These are phyloP conservation scores for Emys orbicularis DNA, from an alignment of 2,797 vertebrate species.

Conservation along the genomic window DNA sequence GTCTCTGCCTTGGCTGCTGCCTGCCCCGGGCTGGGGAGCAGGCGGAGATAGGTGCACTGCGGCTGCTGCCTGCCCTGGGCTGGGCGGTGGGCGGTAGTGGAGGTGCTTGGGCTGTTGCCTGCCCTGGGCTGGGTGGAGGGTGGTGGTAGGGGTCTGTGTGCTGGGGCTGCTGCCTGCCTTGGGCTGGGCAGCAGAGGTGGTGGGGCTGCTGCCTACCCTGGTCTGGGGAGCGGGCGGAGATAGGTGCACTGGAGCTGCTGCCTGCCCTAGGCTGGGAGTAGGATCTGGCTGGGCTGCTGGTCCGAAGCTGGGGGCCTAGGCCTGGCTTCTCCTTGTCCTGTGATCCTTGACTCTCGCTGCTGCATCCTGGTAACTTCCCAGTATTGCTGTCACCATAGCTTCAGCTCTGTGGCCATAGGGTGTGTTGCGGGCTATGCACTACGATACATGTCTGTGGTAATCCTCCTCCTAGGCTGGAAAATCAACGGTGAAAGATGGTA, in stretches of 20 bases:
- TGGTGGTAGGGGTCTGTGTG: neutral
- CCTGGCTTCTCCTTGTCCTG: neutral
- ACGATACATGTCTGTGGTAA: neutral
- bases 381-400: neutral
- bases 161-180: no score
- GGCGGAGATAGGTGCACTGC: no score
- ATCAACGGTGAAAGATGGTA: neutral
- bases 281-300: neutral
- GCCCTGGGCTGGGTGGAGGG: conserved; percentile 1
- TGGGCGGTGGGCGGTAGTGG: conserved; percentile 63
- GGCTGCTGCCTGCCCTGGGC: neutral
- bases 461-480: neutral
- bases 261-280: neutral
- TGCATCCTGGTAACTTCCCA: fast-evolving
- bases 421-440: neutral
- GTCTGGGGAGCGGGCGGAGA: no score
- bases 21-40: neutral
- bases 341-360: fast-evolving
- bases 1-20: neutral
- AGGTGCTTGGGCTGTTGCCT: conserved; percentile 54
- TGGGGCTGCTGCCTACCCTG: neutral
- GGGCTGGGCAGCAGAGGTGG: no score
- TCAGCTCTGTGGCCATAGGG: neutral
- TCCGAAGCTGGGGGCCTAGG: neutral
- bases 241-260: conserved; percentile 26